Evolutionary conservation across 2,888 invertebrate genomes (phyloP).

Genomic region (Pachydiplax longipennis): DNA sequence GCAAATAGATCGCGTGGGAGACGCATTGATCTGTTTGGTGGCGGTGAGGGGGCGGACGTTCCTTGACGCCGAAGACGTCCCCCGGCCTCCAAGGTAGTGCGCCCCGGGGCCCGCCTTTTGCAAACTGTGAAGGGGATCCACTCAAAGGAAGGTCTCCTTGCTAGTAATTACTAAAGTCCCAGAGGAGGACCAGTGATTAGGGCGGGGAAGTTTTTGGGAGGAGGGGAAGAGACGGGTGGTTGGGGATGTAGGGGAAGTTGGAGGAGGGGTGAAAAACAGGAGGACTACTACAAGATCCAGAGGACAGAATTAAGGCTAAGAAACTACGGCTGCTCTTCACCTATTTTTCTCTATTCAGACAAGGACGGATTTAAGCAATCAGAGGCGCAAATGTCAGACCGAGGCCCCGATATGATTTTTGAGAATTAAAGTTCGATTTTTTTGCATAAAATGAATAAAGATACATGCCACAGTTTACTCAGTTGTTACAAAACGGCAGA

Average conservation of each 20-base stretch:
- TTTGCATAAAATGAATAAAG: no score
- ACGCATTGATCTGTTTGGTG: not conserved
- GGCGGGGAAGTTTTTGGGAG: not conserved
- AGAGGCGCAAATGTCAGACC: no score
- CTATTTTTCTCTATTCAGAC: no score
- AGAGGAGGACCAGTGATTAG: not conserved
- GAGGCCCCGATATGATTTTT: no score
- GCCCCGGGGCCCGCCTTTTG: not conserved
- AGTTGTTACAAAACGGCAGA: no score
- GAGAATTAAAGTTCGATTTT: no score
- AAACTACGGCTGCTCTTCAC: not conserved
- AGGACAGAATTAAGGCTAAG: not conserved
- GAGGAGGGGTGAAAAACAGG: not conserved
- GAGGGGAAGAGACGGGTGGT: not conserved
- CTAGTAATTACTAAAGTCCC: constrained; percentile 34
- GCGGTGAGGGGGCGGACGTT: not conserved
- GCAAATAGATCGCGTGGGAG: not conserved
- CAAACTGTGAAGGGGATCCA: not conserved
- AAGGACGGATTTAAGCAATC: no score
- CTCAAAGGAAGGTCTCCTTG: not conserved
- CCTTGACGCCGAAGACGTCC: not conserved
- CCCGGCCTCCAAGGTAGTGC: not conserved
- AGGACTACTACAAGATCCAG: not conserved
- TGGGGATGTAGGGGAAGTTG: not conserved
- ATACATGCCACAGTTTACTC: no score